Percentiles rank a stretch among this genome's conserved stretches.
Conservation (phyloP, 2,797 vertebrate species). For the Acestrorhynchus altus region DNA sequence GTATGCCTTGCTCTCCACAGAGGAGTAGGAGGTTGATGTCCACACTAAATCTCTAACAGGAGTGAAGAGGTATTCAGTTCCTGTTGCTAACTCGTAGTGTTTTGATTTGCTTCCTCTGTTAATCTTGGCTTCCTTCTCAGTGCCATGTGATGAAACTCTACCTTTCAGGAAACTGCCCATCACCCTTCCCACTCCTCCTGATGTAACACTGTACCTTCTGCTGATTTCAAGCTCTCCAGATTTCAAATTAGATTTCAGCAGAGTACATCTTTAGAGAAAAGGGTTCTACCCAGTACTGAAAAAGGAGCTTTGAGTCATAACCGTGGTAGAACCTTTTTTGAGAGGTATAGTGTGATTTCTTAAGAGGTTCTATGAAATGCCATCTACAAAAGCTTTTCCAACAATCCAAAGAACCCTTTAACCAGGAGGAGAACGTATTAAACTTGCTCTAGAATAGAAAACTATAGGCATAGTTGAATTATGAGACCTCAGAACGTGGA, state of each 20-base stretch:
- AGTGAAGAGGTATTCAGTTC: neutral
- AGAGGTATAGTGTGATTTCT: too few species aligned
- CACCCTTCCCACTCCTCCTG: constrained; percentile 14
- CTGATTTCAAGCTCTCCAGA: neutral
- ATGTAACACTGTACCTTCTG: neutral
- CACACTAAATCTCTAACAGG: constrained; percentile 1
- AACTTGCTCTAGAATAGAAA: too few species aligned
- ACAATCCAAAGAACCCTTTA: too few species aligned
- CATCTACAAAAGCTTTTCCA: too few species aligned
- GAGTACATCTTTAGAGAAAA: too few species aligned
- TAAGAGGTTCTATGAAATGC: too few species aligned
- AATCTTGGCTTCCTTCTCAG: constrained; percentile 65
- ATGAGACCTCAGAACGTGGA: too few species aligned
- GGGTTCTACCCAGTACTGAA: too few species aligned
- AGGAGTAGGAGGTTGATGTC: neutral
- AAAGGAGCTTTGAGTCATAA: too few species aligned
- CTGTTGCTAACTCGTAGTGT: constrained; percentile 42
- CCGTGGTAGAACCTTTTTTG: too few species aligned
- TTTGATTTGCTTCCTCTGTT: constrained; percentile 74
- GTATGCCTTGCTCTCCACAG: neutral
- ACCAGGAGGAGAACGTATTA: too few species aligned
- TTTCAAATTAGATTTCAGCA: neutral
- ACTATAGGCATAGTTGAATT: too few species aligned
- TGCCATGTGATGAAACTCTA: constrained; percentile 68
- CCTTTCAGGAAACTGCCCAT: constrained; percentile 60